phyloP scores from a whole-genome alignment of 2,797 vertebrate species.

The Acrocephalus scirpaceus region DNA sequence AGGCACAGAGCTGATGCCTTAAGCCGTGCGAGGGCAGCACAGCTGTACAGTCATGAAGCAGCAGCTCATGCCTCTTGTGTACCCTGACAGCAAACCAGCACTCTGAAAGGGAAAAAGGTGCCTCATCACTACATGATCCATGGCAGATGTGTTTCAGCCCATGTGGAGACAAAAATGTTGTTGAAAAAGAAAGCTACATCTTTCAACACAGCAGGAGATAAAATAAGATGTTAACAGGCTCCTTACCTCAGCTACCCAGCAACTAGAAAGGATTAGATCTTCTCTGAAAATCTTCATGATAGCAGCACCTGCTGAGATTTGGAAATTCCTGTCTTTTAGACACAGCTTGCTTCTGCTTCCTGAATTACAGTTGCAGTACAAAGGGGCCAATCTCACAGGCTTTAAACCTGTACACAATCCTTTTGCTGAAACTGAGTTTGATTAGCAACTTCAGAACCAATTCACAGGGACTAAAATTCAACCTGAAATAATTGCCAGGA shows the following conservation, averaged over 20 bases:
- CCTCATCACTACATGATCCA: neutral
- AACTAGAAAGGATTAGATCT: conserved; percentile 20
- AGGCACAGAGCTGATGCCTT: neutral
- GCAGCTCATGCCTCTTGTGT: neutral
- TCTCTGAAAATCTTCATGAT: conserved; percentile 32
- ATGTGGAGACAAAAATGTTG: neutral
- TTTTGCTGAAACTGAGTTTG: neutral
- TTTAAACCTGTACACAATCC: neutral
- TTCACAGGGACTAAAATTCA: neutral
- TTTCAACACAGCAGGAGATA: conserved; percentile 37
- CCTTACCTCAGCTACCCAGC: conserved; percentile 2
- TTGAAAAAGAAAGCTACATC: conserved; percentile 6
- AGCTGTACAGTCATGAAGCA: neutral
- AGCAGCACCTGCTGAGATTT: conserved; percentile 30
- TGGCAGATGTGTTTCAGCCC: neutral
- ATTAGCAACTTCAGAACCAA: neutral
- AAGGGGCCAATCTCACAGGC: neutral
- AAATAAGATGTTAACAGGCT: conserved; percentile 39
- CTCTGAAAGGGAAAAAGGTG: neutral
- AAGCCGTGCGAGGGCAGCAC: neutral
- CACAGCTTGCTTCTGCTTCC: neutral
- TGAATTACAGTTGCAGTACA: neutral
- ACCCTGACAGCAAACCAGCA: neutral
- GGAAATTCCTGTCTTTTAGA: conserved; percentile 8
- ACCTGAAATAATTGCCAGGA: neutral